Percentiles rank a stretch among this genome's conserved stretches.
phyloP scores from a whole-genome alignment of 1,140 invertebrate genomes.

The Drosophila tristis region DNA sequence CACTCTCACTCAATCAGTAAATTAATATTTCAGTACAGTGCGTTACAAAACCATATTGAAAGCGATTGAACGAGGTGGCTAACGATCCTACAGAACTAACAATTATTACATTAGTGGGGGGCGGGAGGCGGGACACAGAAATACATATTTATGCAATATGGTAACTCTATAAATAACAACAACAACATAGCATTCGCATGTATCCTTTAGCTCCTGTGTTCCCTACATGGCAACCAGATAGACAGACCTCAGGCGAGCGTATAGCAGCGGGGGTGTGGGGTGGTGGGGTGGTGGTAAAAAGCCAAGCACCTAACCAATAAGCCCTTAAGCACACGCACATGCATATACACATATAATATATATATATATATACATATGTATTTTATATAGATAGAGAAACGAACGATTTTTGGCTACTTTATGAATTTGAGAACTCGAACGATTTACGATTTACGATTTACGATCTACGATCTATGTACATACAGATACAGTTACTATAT shows the following conservation, averaged over 20 bases:
- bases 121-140: neutral
- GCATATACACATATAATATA: constrained; percentile 22
- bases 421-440: constrained; percentile 29
- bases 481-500: constrained; percentile 14
- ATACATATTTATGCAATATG: too few species aligned
- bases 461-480: constrained; percentile 23
- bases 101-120: constrained; percentile 9
- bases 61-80: neutral
- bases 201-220: too few species aligned
- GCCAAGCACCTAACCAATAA: too few species aligned
- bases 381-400: constrained; percentile 43
- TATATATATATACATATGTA: neutral
- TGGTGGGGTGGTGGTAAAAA: too few species aligned
- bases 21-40: too few species aligned
- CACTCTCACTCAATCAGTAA: too few species aligned
- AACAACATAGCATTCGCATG: too few species aligned
- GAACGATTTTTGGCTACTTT: constrained; percentile 56
- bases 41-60: neutral
- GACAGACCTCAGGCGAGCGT: too few species aligned
- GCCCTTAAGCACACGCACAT: too few species aligned
- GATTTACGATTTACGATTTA: constrained; percentile 28
- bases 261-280: too few species aligned
- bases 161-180: too few species aligned
- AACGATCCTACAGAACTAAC: constrained; percentile 26
- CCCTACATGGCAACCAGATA: too few species aligned